Conservation (phyloP, 2,113 vertebrate species). For the Hippocampus barbouri region DNA sequence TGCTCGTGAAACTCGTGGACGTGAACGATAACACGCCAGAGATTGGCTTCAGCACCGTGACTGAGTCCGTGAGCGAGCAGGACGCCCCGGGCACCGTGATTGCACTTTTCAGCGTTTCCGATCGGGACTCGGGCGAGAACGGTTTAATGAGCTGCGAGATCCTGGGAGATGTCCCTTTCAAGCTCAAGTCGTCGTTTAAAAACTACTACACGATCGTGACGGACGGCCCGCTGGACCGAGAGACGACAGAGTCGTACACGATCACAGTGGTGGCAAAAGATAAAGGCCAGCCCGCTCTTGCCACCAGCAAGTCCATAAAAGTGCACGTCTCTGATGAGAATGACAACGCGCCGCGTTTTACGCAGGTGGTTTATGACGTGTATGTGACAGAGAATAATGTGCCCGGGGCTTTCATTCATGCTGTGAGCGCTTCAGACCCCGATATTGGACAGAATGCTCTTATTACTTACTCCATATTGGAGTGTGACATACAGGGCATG, state of each 20-base stretch:
- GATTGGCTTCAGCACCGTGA: constrained; percentile 96
- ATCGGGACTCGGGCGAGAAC: constrained; percentile 93
- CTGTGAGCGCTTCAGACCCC: constrained; percentile 87
- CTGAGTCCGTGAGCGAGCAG: constrained; percentile 92
- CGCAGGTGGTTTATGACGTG: constrained; percentile 88
- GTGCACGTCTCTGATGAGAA: constrained; percentile 94
- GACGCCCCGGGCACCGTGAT: constrained; percentile 91
- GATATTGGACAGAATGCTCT: constrained; percentile 89
- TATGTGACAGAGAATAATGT: constrained; percentile 97
- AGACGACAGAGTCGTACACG: constrained; percentile 85
- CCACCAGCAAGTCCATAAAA: constrained; percentile 89
- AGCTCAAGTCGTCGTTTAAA: constrained; percentile 92
- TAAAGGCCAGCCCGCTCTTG: constrained; percentile 82
- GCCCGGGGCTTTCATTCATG: constrained; percentile 93
- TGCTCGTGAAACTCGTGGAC: constrained; percentile 89
- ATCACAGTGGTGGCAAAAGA: constrained; percentile 91
- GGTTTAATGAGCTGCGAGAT: constrained; percentile 92
- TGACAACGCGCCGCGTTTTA: constrained; percentile 92
- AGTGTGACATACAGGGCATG: constrained; percentile 96
- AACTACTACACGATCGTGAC: constrained; percentile 96
- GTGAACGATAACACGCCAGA: constrained; percentile 96
- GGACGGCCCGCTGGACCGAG: constrained; percentile 88
- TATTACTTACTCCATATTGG: constrained; percentile 92
- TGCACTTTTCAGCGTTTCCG: constrained; percentile 92
- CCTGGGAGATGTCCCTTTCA: constrained; percentile 89